These are phyloP conservation scores for Acrobasis consociella DNA, from an alignment of 2,888 invertebrate genomes.

Conservation along the genomic window DNA sequence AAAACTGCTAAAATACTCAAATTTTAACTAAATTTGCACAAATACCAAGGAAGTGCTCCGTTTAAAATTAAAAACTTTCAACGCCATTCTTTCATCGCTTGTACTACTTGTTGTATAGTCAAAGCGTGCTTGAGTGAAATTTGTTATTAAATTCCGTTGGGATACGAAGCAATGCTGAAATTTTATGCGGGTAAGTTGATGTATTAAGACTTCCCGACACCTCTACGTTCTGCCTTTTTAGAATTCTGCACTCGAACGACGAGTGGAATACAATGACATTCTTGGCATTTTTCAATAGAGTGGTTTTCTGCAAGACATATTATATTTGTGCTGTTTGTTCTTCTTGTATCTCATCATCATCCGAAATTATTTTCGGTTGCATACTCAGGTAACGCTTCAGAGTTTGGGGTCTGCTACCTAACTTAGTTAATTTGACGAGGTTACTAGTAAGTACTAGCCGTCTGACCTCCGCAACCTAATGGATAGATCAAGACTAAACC, in stretches of 20 bases:
- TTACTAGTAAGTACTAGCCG: too few species aligned
- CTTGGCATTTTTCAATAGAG: neutral
- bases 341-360: neutral
- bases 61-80: neutral
- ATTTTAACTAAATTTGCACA: too few species aligned
- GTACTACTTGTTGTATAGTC: slow-evolving; percentile 31
- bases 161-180: slow-evolving; percentile 8
- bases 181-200: slow-evolving; percentile 11
- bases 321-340: neutral
- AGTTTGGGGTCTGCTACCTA: too few species aligned
- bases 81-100: slow-evolving; percentile 34
- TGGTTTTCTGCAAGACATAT: neutral
- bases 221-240: neutral
- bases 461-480: too few species aligned
- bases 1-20: too few species aligned
- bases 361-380: too few species aligned
- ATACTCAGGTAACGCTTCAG: too few species aligned
- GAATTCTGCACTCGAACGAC: slow-evolving; percentile 38
- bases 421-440: too few species aligned
- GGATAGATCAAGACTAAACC: too few species aligned
- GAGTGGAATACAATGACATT: slow-evolving; percentile 29
- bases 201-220: slow-evolving; percentile 13
- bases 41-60: neutral
- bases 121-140: slow-evolving; percentile 26
- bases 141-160: slow-evolving; percentile 20